phyloP scores from a whole-genome alignment of 2,797 vertebrate species.

The Nannoperca obscura region DNA sequence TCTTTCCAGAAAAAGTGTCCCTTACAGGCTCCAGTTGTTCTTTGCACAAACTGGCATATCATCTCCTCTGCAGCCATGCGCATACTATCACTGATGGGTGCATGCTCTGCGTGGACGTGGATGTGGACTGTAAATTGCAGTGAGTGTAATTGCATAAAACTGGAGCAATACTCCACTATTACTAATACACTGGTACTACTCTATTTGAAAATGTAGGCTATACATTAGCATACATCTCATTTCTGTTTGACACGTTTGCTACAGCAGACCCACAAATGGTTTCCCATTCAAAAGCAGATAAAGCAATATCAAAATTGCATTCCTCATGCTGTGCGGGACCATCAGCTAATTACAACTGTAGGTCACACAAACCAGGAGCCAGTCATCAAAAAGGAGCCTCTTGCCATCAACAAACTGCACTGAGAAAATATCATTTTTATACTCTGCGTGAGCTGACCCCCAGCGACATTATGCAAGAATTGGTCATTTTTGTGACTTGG shows the following conservation, averaged over 20 bases:
- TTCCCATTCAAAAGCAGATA: not conserved
- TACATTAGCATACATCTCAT: not conserved
- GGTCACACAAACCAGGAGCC: not conserved
- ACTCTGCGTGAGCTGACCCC: no score
- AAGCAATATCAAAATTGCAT: not conserved
- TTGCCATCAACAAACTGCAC: not conserved
- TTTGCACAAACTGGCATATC: no score
- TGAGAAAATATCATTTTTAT: no score
- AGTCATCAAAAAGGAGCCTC: not conserved
- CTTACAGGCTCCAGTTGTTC: not conserved
- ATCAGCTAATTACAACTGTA: not conserved
- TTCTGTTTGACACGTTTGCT: not conserved
- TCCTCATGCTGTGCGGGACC: not conserved
- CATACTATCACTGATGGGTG: not conserved
- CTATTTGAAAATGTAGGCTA: not conserved
- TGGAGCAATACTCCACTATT: no score
- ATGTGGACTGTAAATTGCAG: not conserved
- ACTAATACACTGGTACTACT: no score
- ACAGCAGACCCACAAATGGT: not conserved
- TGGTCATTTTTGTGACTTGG: no score
- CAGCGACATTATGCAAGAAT: no score
- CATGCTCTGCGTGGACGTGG: no score
- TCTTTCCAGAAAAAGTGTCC: not conserved
- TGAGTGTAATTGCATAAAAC: not conserved
- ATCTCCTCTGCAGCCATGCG: not conserved